Evolutionary conservation across 2,797 vertebrate genomes (phyloP).

Genomic region (Sandelia bainsii): DNA sequence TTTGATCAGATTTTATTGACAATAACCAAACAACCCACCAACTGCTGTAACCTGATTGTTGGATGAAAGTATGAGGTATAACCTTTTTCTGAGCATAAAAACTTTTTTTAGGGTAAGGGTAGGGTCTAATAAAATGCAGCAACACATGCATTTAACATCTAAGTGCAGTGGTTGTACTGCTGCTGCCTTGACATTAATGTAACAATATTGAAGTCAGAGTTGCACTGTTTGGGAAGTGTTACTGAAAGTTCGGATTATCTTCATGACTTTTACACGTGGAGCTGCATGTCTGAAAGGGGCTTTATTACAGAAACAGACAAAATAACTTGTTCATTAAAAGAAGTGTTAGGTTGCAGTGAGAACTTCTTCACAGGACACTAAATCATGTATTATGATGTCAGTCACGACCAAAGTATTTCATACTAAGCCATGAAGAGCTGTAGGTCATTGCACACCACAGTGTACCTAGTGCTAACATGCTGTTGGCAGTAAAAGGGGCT

Average conservation of each 20-base stretch:
- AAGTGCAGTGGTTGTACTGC: too few species aligned
- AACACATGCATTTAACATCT: too few species aligned
- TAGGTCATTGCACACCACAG: conserved; percentile 29
- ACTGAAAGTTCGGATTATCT: too few species aligned
- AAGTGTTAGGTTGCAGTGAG: conserved; percentile 19
- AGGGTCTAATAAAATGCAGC: too few species aligned
- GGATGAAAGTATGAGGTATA: background rate
- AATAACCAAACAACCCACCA: background rate
- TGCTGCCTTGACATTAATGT: conserved; percentile 19
- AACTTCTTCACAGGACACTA: conserved; percentile 40
- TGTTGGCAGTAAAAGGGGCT: conserved; percentile 38
- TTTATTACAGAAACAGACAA: conserved; percentile 9
- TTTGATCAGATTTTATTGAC: conserved; percentile 11
- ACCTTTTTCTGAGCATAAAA: too few species aligned
- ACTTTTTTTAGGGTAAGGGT: too few species aligned
- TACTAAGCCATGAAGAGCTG: conserved; percentile 34
- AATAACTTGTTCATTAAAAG: conserved; percentile 6
- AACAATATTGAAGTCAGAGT: conserved; percentile 2
- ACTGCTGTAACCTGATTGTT: conserved; percentile 1
- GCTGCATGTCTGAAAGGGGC: conserved; percentile 54
- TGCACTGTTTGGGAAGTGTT: too few species aligned
- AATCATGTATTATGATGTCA: conserved; percentile 45
- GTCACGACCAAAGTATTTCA: conserved; percentile 60
- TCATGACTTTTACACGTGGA: too few species aligned
- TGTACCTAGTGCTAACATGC: conserved; percentile 35